These are phyloP conservation scores for Echeneis naucrates DNA, from an alignment of 2,797 vertebrate species.

Conservation along the genomic window DNA sequence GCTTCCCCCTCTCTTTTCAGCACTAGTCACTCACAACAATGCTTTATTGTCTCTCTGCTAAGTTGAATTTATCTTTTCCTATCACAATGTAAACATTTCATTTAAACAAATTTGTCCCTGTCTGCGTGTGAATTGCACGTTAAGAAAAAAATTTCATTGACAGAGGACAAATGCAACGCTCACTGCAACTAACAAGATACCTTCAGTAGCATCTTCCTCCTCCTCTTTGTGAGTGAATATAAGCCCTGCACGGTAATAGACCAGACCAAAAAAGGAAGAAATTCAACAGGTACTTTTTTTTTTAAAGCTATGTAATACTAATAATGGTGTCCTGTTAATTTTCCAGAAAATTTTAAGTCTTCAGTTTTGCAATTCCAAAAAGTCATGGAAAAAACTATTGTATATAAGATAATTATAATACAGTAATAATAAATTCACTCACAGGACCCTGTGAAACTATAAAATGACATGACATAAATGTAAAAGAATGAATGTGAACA, in stretches of 20 bases:
- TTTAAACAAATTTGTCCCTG: background rate
- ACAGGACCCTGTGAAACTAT: background rate
- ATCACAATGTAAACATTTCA: background rate
- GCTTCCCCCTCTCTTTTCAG: too few species aligned
- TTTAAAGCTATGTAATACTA: background rate
- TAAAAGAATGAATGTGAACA: conserved; percentile 10
- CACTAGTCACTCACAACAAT: too few species aligned
- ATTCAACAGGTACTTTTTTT: conserved; percentile 18
- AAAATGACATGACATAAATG: background rate
- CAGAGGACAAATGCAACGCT: background rate
- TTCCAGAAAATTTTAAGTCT: background rate
- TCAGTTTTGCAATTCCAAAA: background rate
- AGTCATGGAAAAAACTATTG: background rate
- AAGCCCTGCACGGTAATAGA: background rate
- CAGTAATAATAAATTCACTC: too few species aligned
- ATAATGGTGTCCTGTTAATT: background rate
- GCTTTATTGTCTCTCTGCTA: too few species aligned
- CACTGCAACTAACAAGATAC: background rate
- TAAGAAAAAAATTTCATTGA: background rate
- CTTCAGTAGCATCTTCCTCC: conserved; percentile 2
- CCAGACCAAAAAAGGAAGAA: background rate
- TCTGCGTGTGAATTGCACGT: background rate
- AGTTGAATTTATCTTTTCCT: too few species aligned
- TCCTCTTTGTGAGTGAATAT: conserved; percentile 3
- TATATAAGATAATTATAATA: too few species aligned